These are phyloP conservation scores for Aphodius sticticus DNA, from an alignment of 2,888 invertebrate species.

Conservation along the genomic window DNA sequence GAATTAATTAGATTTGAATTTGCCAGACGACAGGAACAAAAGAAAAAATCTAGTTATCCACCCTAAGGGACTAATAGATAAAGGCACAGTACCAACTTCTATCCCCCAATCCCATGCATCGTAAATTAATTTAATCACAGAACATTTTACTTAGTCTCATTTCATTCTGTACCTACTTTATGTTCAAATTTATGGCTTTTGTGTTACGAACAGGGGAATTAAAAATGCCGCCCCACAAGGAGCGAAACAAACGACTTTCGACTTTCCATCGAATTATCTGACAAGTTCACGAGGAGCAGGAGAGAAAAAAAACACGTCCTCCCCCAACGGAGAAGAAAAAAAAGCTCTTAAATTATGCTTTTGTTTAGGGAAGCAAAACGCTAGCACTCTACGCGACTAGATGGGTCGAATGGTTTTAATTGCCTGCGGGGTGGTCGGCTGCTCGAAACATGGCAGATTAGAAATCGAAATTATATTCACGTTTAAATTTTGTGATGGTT, in stretches of 20 bases:
- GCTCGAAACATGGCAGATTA: background rate
- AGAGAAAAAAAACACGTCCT: background rate
- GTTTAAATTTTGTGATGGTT: background rate
- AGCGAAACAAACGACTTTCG: constrained; percentile 47
- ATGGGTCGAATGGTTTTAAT: constrained; percentile 22
- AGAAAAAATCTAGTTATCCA: constrained; percentile 4
- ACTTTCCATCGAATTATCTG: constrained; percentile 49
- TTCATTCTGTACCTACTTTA: constrained; percentile 47
- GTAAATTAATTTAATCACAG: constrained; percentile 50
- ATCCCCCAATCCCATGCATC: constrained; percentile 27
- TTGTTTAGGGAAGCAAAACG: constrained; percentile 13
- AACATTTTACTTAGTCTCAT: constrained; percentile 48
- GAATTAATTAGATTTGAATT: too few species aligned
- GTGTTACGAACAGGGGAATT: constrained; percentile 6
- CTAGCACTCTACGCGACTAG: background rate
- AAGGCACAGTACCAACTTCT: background rate
- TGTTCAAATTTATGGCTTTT: constrained; percentile 47
- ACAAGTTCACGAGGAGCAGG: constrained; percentile 18
- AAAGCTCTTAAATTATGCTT: constrained; percentile 9
- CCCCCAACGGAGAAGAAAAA: constrained; percentile 9
- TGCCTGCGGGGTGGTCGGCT: background rate
- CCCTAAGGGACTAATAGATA: constrained; percentile 4
- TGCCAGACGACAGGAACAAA: background rate
- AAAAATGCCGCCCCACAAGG: constrained; percentile 44
- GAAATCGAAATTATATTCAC: background rate